phyloP scores from a whole-genome alignment of 2,113 vertebrate genomes.

The Antennarius striatus region DNA sequence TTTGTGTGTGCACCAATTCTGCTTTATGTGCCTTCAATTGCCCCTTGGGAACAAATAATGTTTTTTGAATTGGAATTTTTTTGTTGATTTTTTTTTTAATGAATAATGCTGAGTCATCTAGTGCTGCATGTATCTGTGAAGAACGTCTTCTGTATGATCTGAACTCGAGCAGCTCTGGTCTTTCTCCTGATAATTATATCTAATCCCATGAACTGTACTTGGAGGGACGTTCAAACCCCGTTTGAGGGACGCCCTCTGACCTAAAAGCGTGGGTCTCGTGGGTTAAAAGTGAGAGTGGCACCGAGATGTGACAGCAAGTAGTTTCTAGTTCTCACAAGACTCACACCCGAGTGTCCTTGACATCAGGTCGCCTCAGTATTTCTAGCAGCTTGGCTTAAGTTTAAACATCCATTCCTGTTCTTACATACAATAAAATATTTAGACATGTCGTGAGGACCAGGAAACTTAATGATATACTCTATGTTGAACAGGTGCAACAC shows the following conservation, averaged over 20 bases:
- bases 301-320: slow-evolving; percentile 16
- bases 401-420: neutral
- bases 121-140: no score
- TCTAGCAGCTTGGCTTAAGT: neutral
- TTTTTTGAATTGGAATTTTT: no score
- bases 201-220: no score
- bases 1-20: no score
- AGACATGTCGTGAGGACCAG: neutral
- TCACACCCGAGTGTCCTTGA: slow-evolving; percentile 18
- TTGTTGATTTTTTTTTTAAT: no score
- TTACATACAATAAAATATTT: neutral
- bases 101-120: no score
- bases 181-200: no score
- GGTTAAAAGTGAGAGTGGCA: slow-evolving; percentile 6
- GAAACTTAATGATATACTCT: neutral
- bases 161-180: no score
- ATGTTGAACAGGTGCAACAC: neutral
- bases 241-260: neutral
- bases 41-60: no score
- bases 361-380: slow-evolving; percentile 11
- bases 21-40: no score
- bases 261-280: slow-evolving; percentile 13
- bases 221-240: neutral
- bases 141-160: no score
- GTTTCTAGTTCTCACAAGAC: slow-evolving; percentile 15